These are phyloP conservation scores for Sarcophaga peregrina DNA, from an alignment of 1,140 invertebrate species.

Conservation along the genomic window DNA sequence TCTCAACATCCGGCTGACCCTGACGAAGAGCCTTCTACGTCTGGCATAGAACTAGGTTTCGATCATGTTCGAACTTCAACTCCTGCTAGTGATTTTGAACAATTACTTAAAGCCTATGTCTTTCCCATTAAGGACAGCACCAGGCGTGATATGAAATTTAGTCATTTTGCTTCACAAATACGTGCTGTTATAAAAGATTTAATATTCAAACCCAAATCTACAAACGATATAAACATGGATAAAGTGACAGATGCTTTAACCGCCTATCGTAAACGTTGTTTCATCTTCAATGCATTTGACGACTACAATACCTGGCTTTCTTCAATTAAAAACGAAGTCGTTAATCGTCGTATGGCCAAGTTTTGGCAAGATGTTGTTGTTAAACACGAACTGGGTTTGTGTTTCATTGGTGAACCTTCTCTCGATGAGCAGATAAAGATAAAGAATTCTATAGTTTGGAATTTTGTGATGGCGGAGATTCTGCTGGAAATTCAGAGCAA, in stretches of 20 bases:
- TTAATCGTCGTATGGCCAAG: conserved; percentile 42
- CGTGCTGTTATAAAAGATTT: conserved; percentile 55
- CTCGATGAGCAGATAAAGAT: conserved; percentile 54
- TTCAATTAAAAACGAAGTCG: conserved; percentile 49
- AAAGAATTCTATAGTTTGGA: conserved; percentile 50
- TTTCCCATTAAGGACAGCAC: conserved; percentile 50
- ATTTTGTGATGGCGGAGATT: background rate
- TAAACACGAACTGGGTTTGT: conserved; percentile 53
- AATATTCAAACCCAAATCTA: conserved; percentile 46
- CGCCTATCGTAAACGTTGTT: conserved; percentile 52
- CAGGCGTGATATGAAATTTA: conserved; percentile 52
- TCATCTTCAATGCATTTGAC: conserved; percentile 53
- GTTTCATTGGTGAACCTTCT: conserved; percentile 53
- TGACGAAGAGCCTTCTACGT: background rate
- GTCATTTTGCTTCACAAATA: conserved; percentile 52
- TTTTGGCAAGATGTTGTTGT: conserved; percentile 56
- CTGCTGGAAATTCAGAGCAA: background rate
- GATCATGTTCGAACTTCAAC: conserved; percentile 51
- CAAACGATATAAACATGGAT: conserved; percentile 40
- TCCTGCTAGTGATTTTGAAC: conserved; percentile 52
- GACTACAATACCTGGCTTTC: conserved; percentile 59
- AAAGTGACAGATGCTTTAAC: conserved; percentile 49
- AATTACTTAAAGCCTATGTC: conserved; percentile 49
- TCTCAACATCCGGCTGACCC: background rate
- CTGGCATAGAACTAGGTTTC: conserved; percentile 28